A percentile compares a stretch with the other conserved stretches of the same genome.
Conservation (phyloP, 2,888 invertebrate genomes). For the Drosophila bunnanda region DNA sequence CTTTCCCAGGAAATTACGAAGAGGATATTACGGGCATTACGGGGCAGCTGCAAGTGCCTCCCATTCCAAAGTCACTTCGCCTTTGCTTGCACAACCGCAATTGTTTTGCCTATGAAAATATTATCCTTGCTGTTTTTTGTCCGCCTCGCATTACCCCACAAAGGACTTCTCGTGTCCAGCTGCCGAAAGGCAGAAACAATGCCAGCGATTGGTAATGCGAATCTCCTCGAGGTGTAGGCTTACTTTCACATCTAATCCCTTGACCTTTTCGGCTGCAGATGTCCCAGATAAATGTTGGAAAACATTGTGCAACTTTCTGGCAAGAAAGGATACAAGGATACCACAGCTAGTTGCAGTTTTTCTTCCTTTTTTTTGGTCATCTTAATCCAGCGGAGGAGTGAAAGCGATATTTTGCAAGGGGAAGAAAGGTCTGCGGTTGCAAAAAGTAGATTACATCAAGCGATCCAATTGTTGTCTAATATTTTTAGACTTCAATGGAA, state of each 20-base stretch:
- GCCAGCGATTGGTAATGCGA: conserved; percentile 21
- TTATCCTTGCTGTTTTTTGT: conserved; percentile 25
- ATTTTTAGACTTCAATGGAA: conserved; percentile 20
- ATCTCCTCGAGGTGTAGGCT: conserved; percentile 49
- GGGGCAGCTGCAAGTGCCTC: conserved; percentile 63
- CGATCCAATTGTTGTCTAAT: conserved; percentile 47
- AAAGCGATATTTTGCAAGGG: conserved; percentile 23
- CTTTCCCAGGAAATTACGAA: conserved; percentile 75
- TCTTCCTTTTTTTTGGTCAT: conserved; percentile 10
- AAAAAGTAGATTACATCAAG: conserved; percentile 35
- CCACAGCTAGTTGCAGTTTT: conserved; percentile 19
- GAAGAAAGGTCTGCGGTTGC: conserved; percentile 23
- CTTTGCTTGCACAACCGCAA: conserved; percentile 45
- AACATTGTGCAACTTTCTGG: conserved; percentile 38
- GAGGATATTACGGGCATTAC: conserved; percentile 10
- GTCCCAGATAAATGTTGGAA: conserved; percentile 53
- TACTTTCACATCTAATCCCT: conserved; percentile 51
- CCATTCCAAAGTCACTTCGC: conserved; percentile 44
- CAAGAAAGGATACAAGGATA: conserved; percentile 8
- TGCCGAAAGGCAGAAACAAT: conserved; percentile 25
- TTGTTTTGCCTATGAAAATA: conserved; percentile 43
- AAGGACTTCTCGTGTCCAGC: conserved; percentile 31
- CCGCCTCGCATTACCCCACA: conserved; percentile 20
- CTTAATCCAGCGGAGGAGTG: conserved; percentile 26
- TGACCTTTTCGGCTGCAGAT: conserved; percentile 65